Evolutionary conservation across 53 echinoderm and acorn worm genomes (phyloP), one percentile per base, ranked within the genome.

Genomic region (Echinometra lucunter): DNA sequence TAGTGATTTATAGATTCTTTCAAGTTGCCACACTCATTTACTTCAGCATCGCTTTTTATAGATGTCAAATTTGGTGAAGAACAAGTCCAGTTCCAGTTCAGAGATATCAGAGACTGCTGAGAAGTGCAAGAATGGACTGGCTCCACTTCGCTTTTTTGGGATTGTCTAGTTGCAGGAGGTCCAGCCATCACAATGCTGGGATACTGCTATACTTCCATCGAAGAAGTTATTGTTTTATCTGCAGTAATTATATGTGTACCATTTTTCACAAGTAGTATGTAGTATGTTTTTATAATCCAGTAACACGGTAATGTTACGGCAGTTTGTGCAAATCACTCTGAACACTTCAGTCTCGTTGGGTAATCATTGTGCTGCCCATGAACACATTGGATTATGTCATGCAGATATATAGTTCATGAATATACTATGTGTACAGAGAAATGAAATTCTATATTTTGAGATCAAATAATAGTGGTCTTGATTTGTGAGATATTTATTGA

Each of bases 401-500:
- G 85, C 8, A 85, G 85, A 49, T 47, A 47, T 49, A 85, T 85
- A 40, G 40, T 85, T 85, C 49, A 85, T 49, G 30, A 85, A 78
- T 78, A 78, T 78, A 78, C 69, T 81, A 85, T 85, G 27, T 85
- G 85, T 85, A 85, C 49, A 85, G 85, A 85, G 49, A 83, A n/a
- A 85, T 49, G 53, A 85, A 85, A 85, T n/a, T 85, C n/a, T 85
- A 85, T 85, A 47, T 85, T 85, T 85, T 85, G 85, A 85, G 85
- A 85, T 85, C 53, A 53, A 47, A 85, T 85, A 49, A 49, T 53
- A 49, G n/a, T 85, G 85, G 47, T 85, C 30, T 5, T 85, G 85
- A 28, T 85, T n/a, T 85, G 49, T 85, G 30, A 85, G 49, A 85
- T 85, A 85, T 85, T 85, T 85, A 85, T 85, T 85, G 53, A 85